Base-by-base conservation (phyloP, 2,113 vertebrate species). In the Gnathonemus longibarbis region DNA sequence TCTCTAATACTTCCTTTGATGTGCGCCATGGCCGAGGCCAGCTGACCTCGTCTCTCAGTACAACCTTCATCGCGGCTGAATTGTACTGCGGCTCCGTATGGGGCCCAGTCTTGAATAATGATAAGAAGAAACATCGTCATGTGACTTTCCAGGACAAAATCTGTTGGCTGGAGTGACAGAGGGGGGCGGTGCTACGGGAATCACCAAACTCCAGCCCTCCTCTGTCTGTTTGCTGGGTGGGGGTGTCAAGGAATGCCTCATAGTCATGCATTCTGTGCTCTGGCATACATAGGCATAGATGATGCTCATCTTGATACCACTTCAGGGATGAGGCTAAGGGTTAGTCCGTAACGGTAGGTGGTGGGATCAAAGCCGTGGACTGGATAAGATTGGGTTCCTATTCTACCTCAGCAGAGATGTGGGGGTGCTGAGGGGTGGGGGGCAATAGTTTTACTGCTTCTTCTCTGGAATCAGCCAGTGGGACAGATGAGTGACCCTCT, bases 11-110 rank as follows among this genome's bases (percentile, higher is more conserved):
- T 39, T 39, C 17, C 17, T 80, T 80, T 42, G 70, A 66, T 77
- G 70, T 15, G 70, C 3, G 4, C 70, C n/a, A 11, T 77, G 70
- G 13, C 31, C 3, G 31, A 39, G 70, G 66, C 35, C 66, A 35
- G 24, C 8, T 66, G 70, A 35, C 90, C 91, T 90, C 70, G 15
- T 93, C 90, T 90, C 93, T 92, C 88, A 8, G 7, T 62, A n/a
- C 90, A 90, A 91, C 94, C 93, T 24, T 27, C 10, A 70, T 1
- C 3, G 10, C 1, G 83, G 42, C 27, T 27, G 83, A 0, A 24
- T 42, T 15, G 13, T 80, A 42, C 74, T 42, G 31, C 17, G 0
- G 31, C n/a, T 77, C 70, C 7, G 15, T 39, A 39, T 39, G 27
- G 15, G 17, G 31, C 74, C 31, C 74, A 80, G 35, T 42, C 15